Conservation (phyloP, 2,797 vertebrate species). For the Rallus crepitans region DNA sequence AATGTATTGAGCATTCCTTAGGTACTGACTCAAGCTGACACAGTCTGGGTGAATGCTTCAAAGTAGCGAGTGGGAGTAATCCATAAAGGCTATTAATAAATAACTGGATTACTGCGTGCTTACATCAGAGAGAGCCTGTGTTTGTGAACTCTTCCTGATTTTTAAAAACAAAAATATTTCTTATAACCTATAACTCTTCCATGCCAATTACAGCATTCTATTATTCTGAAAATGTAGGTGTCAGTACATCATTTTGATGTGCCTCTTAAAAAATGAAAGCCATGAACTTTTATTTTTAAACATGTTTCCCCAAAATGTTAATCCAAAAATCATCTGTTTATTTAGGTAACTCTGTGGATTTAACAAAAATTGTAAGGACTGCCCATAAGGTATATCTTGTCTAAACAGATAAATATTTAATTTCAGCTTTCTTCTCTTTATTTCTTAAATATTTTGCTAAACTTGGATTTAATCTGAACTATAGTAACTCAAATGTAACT, state of each 20-base stretch:
- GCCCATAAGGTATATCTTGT: background rate
- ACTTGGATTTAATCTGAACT: background rate
- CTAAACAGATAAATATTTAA: background rate
- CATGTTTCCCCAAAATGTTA: background rate
- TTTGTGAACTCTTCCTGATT: background rate
- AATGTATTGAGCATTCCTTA: background rate
- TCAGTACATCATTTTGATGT: background rate
- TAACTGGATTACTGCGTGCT: conserved; percentile 25
- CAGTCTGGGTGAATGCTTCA: background rate
- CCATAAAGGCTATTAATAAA: conserved; percentile 58
- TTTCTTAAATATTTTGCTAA: background rate
- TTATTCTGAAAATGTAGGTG: background rate
- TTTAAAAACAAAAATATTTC: background rate
- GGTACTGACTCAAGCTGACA: background rate
- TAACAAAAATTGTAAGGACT: background rate
- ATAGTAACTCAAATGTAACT: background rate
- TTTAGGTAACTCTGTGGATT: background rate
- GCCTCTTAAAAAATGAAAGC: background rate
- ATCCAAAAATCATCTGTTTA: background rate
- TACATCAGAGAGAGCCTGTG: conserved; percentile 3
- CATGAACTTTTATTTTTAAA: background rate
- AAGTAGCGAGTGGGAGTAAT: conserved; percentile 62
- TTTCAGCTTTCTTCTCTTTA: background rate
- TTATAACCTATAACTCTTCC: background rate
- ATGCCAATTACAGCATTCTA: background rate